Evolutionary conservation across 2,113 vertebrate species (phyloP).

Genomic region (Amphiprion ocellaris): DNA sequence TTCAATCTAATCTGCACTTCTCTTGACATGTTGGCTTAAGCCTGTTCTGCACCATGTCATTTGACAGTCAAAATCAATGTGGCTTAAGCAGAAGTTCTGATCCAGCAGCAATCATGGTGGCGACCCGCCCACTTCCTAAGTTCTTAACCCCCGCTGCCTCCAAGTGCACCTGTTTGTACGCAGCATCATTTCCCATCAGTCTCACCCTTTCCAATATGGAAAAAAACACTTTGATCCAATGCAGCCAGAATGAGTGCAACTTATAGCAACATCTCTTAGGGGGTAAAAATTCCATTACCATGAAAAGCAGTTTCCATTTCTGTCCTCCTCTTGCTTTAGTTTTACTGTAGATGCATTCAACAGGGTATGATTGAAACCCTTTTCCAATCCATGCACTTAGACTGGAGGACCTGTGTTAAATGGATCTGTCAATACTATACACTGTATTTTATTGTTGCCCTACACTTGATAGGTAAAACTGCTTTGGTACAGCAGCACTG

Average conservation of each 20-base stretch:
- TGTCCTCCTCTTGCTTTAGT: conserved; percentile 5
- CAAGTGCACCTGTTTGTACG: not conserved
- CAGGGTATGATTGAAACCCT: conserved; percentile 25
- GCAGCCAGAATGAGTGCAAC: conserved; percentile 45
- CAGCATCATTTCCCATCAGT: conserved; percentile 69
- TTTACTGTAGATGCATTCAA: conserved; percentile 49
- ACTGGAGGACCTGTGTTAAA: conserved; percentile 24
- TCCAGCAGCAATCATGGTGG: conserved; percentile 51
- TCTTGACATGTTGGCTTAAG: conserved; percentile 50
- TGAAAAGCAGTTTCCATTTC: conserved; percentile 59
- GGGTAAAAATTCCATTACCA: conserved; percentile 63
- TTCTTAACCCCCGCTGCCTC: conserved; percentile 16
- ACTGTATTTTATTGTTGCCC: conserved; percentile 7
- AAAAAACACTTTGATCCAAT: conserved; percentile 51
- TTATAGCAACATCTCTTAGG: conserved; percentile 34
- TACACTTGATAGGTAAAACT: not conserved
- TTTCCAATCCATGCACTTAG: conserved; percentile 26
- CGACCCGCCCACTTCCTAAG: not conserved
- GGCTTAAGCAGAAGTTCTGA: conserved; percentile 67
- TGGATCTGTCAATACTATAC: conserved; percentile 20
- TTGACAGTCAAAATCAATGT: conserved; percentile 80
- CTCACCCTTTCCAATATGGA: conserved; percentile 53
- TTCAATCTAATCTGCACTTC: conserved; percentile 72
- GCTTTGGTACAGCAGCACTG: not conserved
- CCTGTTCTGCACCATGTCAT: conserved; percentile 54